Base-by-base conservation (phyloP, 2,888 invertebrate species). In the Eudemis profundana region DNA sequence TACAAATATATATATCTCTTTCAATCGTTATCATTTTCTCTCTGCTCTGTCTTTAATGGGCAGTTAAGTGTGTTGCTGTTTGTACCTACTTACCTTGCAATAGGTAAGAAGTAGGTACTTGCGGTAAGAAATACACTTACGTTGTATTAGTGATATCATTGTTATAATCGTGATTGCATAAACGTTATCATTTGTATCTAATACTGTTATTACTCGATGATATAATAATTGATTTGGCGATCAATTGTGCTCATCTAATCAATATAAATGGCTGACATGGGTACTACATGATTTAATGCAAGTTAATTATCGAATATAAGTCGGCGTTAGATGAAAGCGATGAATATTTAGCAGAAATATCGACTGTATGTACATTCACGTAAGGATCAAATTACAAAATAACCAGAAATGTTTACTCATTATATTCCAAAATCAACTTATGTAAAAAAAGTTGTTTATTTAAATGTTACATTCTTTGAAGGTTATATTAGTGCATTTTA, bases 141-240 rank as follows among this genome's bases (percentile, higher is more conserved):
- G 23, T 27, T 8, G 10, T 53, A 14, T 23, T n/a, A n/a, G 42
- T 42, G 42, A 44, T 29, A 42, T 44, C 42, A 56, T 56, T 15
- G 27, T 53, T 27, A 17, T 27, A 42, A 40, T 40, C 23, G 23
- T 29, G 17, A 44, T 56, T 56, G 29, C 27, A 44, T 56, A 44
- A 56, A 17, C 17, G 17, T 3, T 14, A 7, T 44, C 2, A 56
- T 44, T n/a, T 56, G n/a, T 54, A 54, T 21, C 36, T 17, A 56
- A 17, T 17, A 23, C 42, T 27, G 21, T 15, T 23, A 42, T 38
- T n/a, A 15, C 54, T 21, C 1, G 44, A 36, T 44, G 44, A 56
- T 56, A 40, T 56, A 56, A 56, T 56, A 56, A 56, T 54, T 53
- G 8, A 15, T 44, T 2, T 8, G 44, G 12, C 27, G 19, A 29